Evolutionary conservation across 1,140 invertebrate genomes (phyloP), one percentile per base, ranked within the genome.

Genomic region (Temnothorax curvispinosus): DNA sequence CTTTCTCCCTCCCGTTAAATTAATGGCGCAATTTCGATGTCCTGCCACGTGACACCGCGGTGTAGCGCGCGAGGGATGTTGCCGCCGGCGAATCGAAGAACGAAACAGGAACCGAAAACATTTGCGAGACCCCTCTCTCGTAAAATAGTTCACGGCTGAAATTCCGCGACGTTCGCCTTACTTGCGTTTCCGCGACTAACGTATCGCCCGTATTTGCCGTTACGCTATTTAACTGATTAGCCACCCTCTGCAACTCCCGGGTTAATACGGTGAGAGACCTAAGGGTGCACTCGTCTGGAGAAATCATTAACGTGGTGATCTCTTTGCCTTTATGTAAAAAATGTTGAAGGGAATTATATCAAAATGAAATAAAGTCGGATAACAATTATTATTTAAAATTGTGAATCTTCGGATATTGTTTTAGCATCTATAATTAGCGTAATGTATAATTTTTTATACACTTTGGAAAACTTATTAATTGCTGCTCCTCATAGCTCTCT

Each of bases 11-110:
- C 7, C 44, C 47, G 88, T 86, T 89, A 91, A 91, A 91, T 91
- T 91, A 91, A 91, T 91, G 88, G 82, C 9, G 82, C 82, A 91
- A 91, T 91, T 91, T 91, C 77, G 54, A 47, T 65, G 50, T 52
- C 64, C 75, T 81, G 60, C 60, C 62, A 74, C 32, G 84, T 85
- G 60, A 80, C 77, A 56, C 27, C 44, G 64, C 72, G 56, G 13
- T 75, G 41, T 44, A 32, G 62, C 35, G 44, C 67, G 54, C 11
- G 41, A 13, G 41, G 52, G 32, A 35, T 32, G 69, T 75, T 35
- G 47, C 11, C 52, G 47, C 18, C 47, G 27, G 41, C 50, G 38
- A 64, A 86, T 90, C 81, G 76, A 71, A 80, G 21, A 21, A 21
- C 38, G 50, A 32, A 64, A 50, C 38, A n/a, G 52, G 32, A 35